phyloP scores from a whole-genome alignment of 2,797 vertebrate genomes.

The Hirundo rustica region DNA sequence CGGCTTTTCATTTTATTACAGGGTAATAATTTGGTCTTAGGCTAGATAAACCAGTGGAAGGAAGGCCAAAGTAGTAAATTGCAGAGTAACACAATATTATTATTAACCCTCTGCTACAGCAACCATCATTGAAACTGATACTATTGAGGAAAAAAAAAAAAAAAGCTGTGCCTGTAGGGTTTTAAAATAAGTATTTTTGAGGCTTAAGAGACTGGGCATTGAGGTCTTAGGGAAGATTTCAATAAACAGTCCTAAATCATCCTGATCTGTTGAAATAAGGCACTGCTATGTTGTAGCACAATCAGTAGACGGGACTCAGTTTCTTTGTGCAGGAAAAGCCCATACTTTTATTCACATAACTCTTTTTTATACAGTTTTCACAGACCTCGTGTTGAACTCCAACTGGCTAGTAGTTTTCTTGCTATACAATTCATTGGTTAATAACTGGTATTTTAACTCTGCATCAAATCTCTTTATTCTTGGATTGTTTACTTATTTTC shows the following conservation, averaged over 20 bases:
- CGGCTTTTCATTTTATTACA: conserved; percentile 47
- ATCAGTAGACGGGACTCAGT: background rate
- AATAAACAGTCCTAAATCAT: background rate
- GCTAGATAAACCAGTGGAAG: conserved; percentile 19
- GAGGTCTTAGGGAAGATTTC: background rate
- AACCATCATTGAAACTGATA: background rate
- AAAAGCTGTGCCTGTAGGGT: background rate
- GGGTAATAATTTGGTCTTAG: conserved; percentile 37
- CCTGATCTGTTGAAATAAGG: background rate
- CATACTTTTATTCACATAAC: background rate
- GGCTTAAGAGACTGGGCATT: background rate
- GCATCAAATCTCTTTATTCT: background rate
- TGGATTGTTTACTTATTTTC: background rate
- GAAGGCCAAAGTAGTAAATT: conserved; percentile 39
- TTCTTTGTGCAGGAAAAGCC: background rate
- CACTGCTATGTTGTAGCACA: background rate
- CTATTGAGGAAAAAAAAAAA: background rate
- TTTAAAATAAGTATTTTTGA: conserved; percentile 5
- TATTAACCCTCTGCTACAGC: background rate
- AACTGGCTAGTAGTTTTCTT: background rate
- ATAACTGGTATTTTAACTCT: background rate
- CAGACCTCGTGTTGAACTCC: background rate
- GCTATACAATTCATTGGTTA: background rate
- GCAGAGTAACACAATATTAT: background rate
- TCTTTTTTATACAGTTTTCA: background rate